Evolutionary conservation across 2,888 invertebrate genomes (phyloP).

Genomic region (Brenthis daphne): DNA sequence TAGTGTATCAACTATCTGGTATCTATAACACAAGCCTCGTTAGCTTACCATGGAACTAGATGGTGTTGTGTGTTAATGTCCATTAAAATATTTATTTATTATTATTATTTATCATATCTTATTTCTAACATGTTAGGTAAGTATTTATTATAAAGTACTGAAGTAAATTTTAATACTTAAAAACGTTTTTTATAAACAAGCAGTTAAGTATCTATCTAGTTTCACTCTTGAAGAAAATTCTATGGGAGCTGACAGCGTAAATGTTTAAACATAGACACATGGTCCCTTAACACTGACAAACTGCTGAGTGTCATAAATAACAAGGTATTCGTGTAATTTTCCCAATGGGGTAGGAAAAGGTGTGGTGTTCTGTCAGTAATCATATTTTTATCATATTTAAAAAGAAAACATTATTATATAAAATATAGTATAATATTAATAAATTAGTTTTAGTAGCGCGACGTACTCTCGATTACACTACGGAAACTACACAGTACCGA

Average conservation of each 20-base stretch:
- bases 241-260: slow-evolving; percentile 33
- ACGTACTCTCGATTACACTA: not conserved
- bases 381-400: not conserved
- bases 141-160: too few species aligned
- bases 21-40: too few species aligned
- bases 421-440: not conserved
- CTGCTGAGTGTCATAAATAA: slow-evolving; percentile 28
- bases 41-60: too few species aligned
- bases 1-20: too few species aligned
- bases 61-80: too few species aligned
- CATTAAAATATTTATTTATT: too few species aligned
- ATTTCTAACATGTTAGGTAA: too few species aligned
- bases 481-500: slow-evolving; percentile 14
- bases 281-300: slow-evolving; percentile 23
- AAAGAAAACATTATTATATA: not conserved
- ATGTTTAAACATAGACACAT: slow-evolving; percentile 32
- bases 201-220: slow-evolving; percentile 20
- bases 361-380: not conserved
- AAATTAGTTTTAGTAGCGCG: not conserved
- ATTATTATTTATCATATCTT: too few species aligned
- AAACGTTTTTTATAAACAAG: slow-evolving; percentile 4
- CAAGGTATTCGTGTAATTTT: slow-evolving; percentile 22
- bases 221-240: slow-evolving; percentile 28
- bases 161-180: not conserved
- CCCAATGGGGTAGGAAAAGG: slow-evolving; percentile 14